These are phyloP conservation scores for Chymomyza caudatula DNA, from an alignment of 2,888 invertebrate genomes.

Conservation along the genomic window DNA sequence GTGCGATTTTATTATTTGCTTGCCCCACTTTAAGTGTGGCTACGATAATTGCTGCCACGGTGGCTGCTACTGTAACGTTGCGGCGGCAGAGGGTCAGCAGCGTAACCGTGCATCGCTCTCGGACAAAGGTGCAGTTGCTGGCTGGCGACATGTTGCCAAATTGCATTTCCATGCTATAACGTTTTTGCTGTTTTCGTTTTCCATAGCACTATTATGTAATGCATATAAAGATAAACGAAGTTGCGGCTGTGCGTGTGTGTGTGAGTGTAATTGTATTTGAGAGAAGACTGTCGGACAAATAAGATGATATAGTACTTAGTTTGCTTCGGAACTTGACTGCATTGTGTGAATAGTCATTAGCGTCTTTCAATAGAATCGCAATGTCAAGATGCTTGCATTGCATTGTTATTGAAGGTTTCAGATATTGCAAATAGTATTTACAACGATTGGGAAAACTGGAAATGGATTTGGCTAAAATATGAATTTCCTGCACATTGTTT, in stretches of 20 bases:
- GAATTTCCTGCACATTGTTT: constrained; percentile 52
- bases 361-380: neutral
- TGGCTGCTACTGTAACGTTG: constrained; percentile 58
- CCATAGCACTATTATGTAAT: neutral
- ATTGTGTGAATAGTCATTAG: neutral
- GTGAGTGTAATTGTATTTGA: neutral
- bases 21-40: constrained; percentile 64
- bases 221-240: neutral
- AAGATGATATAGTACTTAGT: neutral
- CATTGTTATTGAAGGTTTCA: too few species aligned
- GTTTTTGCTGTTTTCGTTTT: neutral
- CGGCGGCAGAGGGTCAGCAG: constrained; percentile 8
- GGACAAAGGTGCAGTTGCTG: neutral
- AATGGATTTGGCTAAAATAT: constrained; percentile 48
- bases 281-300: neutral
- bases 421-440: too few species aligned
- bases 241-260: neutral
- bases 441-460: neutral
- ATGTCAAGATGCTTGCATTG: too few species aligned
- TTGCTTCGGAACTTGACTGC: neutral
- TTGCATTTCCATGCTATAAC: neutral
- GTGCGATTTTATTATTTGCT: constrained; percentile 65
- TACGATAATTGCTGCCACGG: constrained; percentile 66
- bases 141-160: neutral
- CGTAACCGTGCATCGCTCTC: neutral